Evolutionary conservation across 2,113 vertebrate species (phyloP).

Genomic region (Eleginops maclovinus): DNA sequence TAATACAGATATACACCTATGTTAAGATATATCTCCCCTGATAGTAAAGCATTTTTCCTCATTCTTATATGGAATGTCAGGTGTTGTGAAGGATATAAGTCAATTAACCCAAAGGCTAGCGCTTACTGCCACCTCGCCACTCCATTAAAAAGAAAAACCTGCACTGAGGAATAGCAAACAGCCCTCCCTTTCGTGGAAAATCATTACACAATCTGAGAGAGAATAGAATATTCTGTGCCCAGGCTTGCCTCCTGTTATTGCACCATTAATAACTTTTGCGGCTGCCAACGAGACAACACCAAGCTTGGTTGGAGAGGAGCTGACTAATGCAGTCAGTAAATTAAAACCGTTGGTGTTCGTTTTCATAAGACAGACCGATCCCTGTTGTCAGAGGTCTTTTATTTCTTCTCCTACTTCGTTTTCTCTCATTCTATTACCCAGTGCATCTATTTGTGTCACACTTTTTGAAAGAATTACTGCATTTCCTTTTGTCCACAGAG

Average conservation of each 20-base stretch:
- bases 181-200: conserved; percentile 81
- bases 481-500: conserved; percentile 42
- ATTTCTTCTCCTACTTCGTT: conserved; percentile 8
- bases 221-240: conserved; percentile 81
- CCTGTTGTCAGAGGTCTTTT: conserved; percentile 60
- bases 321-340: conserved; percentile 77
- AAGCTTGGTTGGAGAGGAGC: conserved; percentile 64
- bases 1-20: not conserved
- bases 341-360: conserved; percentile 72
- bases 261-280: conserved; percentile 82
- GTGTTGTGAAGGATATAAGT: conserved; percentile 78
- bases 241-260: conserved; percentile 82
- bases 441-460: conserved; percentile 44
- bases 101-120: conserved; percentile 84
- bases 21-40: not conserved
- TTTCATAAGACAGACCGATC: conserved; percentile 65
- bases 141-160: conserved; percentile 56
- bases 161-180: conserved; percentile 84
- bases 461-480: conserved; percentile 41
- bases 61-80: conserved; percentile 81
- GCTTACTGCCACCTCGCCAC: conserved; percentile 42
- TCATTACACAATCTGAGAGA: conserved; percentile 83
- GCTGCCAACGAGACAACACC: conserved; percentile 75
- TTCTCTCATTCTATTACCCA: conserved; percentile 33
- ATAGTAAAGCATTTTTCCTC: conserved; percentile 53